A percentile compares a stretch with the other conserved stretches of the same genome.
Conservation (phyloP, 1,140 invertebrate species). For the Lordiphosa clarofinis region DNA sequence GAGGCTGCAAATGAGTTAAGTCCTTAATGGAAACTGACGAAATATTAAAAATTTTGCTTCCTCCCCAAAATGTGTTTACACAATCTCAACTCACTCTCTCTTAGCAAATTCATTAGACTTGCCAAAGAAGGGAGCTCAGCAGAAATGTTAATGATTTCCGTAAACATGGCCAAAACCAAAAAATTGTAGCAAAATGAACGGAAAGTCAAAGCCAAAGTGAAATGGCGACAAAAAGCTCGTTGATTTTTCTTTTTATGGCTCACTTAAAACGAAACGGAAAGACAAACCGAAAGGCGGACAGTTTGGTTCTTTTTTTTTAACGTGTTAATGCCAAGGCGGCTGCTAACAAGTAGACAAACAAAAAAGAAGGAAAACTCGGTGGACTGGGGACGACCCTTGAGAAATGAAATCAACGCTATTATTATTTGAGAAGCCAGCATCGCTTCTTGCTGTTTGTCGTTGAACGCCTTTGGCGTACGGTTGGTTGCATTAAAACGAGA, state of each 20-base stretch:
- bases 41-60: too few relatives aligned
- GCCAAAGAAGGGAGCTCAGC: neutral
- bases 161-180: conserved; percentile 49
- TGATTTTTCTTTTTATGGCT: conserved; percentile 59
- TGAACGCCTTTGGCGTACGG: conserved; percentile 28
- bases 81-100: neutral
- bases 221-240: conserved; percentile 33
- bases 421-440: too few relatives aligned
- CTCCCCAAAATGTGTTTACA: too few relatives aligned
- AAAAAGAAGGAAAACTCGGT: conserved; percentile 18
- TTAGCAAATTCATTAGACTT: conserved; percentile 47
- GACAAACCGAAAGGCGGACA: conserved; percentile 8
- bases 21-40: too few relatives aligned
- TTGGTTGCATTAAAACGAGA: conserved; percentile 49
- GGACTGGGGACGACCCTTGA: conserved; percentile 45
- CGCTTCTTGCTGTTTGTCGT: conserved; percentile 27
- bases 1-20: too few relatives aligned
- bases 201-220: conserved; percentile 14
- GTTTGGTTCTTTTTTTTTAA: conserved; percentile 43
- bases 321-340: conserved; percentile 65
- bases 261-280: conserved; percentile 47
- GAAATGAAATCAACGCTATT: conserved; percentile 69
- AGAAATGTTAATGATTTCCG: conserved; percentile 58
- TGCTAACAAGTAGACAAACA: conserved; percentile 72
- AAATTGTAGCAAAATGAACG: conserved; percentile 32